Percentiles rank a stretch among this genome's conserved stretches.
These are phyloP conservation scores for Sarcophaga caerulescens DNA, from an alignment of 2,888 invertebrate species.

Conservation along the genomic window DNA sequence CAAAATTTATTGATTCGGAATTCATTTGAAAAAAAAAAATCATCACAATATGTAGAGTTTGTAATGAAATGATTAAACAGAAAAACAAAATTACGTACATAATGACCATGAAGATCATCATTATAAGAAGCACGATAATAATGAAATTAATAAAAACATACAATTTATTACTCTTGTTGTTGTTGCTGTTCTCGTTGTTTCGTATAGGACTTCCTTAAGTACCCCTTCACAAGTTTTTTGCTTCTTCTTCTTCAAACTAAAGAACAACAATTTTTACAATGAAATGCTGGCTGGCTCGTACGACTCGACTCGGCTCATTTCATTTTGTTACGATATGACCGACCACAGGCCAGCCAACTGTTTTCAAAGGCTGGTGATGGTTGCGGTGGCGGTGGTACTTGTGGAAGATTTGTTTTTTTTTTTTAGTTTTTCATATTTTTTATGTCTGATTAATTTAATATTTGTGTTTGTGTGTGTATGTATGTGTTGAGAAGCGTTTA, in stretches of 20 bases:
- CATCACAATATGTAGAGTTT: no score
- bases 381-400: slow-evolving; percentile 18
- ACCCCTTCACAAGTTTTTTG: slow-evolving; percentile 37
- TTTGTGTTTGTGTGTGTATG: neutral
- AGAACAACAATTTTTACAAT: slow-evolving; percentile 7
- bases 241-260: neutral
- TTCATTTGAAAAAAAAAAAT: no score
- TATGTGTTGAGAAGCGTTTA: slow-evolving; percentile 15
- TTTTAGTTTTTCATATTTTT: slow-evolving; percentile 22
- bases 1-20: no score
- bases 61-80: no score
- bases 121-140: slow-evolving; percentile 3
- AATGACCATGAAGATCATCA: slow-evolving; percentile 28
- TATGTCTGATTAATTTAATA: slow-evolving; percentile 64
- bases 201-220: slow-evolving; percentile 61
- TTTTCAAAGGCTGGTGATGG: neutral
- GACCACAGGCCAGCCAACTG: slow-evolving; percentile 11
- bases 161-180: slow-evolving; percentile 17
- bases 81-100: neutral
- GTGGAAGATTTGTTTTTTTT: slow-evolving; percentile 10
- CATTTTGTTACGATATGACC: no score
- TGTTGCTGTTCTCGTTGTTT: slow-evolving; percentile 17
- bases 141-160: slow-evolving; percentile 30
- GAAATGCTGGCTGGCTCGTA: slow-evolving; percentile 26
- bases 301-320: neutral